Evolutionary conservation across 2,113 vertebrate species (phyloP).

Genomic region (Paracanthobrama guichenoti): DNA sequence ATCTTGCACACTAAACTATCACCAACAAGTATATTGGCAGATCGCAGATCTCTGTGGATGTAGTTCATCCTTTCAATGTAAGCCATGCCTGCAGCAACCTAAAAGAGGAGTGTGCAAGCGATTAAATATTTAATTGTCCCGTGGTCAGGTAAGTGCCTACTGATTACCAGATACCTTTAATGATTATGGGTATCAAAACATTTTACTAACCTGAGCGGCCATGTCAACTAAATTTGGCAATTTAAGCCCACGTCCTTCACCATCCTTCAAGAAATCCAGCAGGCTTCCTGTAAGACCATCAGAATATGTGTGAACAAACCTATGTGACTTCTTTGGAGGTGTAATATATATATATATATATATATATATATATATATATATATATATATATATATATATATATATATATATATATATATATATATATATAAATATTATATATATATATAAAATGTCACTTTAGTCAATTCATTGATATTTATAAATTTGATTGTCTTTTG

Average conservation of each 20-base stretch:
- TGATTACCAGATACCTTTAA: constrained; percentile 4
- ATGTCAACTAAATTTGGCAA: constrained; percentile 98
- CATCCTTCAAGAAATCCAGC: constrained; percentile 94
- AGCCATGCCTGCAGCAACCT: constrained; percentile 96
- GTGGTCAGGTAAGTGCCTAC: background rate
- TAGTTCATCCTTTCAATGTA: constrained; percentile 99
- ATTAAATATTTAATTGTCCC: background rate
- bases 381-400: too few species aligned
- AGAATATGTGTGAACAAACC: background rate
- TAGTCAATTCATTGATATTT: too few species aligned
- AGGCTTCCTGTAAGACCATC: constrained; percentile 83
- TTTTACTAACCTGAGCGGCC: constrained; percentile 89
- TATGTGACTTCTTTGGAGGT: background rate
- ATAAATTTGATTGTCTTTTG: too few species aligned
- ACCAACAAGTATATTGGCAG: constrained; percentile 96
- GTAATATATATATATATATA: background rate
- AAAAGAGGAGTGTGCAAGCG: background rate
- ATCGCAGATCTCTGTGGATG: constrained; percentile 95
- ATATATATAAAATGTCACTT: too few species aligned
- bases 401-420: too few species aligned
- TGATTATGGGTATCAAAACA: background rate
- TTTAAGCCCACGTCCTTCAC: constrained; percentile 91
- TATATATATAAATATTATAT: too few species aligned
- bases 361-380: too few species aligned
- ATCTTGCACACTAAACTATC: constrained; percentile 98